phyloP scores from a whole-genome alignment of 2,113 vertebrate genomes.

The Empidonax alnorum region DNA sequence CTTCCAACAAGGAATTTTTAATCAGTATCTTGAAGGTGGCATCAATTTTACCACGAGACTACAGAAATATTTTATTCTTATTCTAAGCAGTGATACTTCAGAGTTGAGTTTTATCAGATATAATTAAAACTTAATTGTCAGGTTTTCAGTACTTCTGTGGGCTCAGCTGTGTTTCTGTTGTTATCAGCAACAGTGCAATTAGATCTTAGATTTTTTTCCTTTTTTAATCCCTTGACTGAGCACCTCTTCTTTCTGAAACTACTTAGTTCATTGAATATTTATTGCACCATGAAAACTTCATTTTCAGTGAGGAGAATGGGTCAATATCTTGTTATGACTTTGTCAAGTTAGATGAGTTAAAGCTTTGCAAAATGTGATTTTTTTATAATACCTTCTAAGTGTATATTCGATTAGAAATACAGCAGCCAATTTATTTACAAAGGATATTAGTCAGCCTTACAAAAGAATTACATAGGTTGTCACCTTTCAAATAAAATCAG shows the following conservation, averaged over 20 bases:
- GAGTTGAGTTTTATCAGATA: not conserved
- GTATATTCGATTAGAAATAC: not conserved
- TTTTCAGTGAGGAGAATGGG: not conserved
- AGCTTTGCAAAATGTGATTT: not conserved
- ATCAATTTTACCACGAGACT: not conserved
- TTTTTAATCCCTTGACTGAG: not conserved
- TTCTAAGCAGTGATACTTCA: not conserved
- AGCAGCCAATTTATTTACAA: not conserved
- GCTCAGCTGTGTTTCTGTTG: not conserved
- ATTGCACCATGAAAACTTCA: not conserved
- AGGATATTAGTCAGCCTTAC: not conserved
- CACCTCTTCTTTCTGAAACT: not conserved
- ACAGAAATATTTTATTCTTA: not conserved
- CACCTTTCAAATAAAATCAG: not conserved
- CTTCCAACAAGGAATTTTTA: not conserved
- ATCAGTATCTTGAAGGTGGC: not conserved
- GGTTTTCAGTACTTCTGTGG: not conserved
- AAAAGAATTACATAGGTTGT: not conserved
- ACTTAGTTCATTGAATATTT: not conserved
- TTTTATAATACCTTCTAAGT: not conserved
- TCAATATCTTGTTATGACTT: slow-evolving; percentile 20
- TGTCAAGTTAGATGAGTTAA: not conserved
- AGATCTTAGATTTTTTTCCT: not conserved
- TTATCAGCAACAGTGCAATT: not conserved
- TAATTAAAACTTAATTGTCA: not conserved